Base-by-base conservation (phyloP, 2,113 vertebrate genomes). In the Forbesichthys papilliferus region DNA sequence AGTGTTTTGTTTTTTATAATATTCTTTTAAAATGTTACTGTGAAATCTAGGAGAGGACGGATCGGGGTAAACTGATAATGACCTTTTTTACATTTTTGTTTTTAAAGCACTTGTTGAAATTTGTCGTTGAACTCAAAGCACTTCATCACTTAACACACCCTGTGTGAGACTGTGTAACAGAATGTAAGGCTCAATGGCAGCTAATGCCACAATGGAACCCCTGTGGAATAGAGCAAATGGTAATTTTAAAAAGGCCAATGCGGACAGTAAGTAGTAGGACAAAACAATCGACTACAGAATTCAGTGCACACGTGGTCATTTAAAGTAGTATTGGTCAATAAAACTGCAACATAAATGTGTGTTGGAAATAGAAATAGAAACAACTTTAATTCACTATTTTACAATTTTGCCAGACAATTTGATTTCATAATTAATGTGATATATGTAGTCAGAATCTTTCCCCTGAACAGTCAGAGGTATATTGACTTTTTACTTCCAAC, bases 81-180 rank as follows among this genome's bases (percentile, higher is more conserved):
- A 56, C 54, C 67, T 83, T 80, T 74, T 71, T 57, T 71, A 74
- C 77, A 58, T 85, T 49, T 80, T 71, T 77, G 60, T 66, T 58
- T 86, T 70, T 88, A 88, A 88, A 92, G 90, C 90, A 92, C 90
- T 91, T 91, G 89, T 48, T 48, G 62, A 85, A 76, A 89, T 74
- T 65, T 63, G 75, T 89, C 83, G 72, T 62, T 84, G 85, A 87
- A 88, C 83, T 88, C 71, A 68, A 85, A 89, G 86, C 89, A 90
- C 90, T 89, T 87, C 83, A 83, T 81, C 69, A 82, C 77, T 81
- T 88, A 82, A 69, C 64, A 55, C 73, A 77, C 53, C 8, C 72
- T 48, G 71, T 73, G 74, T 77, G 75, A 63, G 67, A 80, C 84
- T 87, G 87, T 86, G 79, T 86, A 87, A 86, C 81, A 88, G 80